These are phyloP conservation scores for Pherbina coryleti DNA, from an alignment of 2,888 invertebrate genomes.

Conservation along the genomic window DNA sequence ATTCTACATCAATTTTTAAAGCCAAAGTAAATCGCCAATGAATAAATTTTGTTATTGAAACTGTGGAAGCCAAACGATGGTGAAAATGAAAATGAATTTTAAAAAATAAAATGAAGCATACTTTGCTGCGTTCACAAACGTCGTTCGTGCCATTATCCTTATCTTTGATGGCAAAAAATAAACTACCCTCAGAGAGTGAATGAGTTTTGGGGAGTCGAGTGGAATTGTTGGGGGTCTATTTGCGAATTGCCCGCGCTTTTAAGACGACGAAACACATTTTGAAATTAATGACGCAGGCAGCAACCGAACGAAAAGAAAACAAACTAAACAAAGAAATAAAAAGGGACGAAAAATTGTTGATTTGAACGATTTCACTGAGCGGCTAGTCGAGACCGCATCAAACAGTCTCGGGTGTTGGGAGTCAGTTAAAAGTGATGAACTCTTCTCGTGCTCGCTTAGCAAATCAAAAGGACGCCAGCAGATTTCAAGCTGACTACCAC, in stretches of 20 bases:
- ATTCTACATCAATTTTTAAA: constrained; percentile 29
- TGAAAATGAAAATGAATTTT: constrained; percentile 16
- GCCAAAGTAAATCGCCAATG: constrained; percentile 59
- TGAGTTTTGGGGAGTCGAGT: constrained; percentile 5
- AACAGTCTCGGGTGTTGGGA: constrained; percentile 3
- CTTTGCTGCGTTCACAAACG: constrained; percentile 8
- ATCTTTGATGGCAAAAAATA: constrained; percentile 27
- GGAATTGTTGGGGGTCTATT: constrained; percentile 2
- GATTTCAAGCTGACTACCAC: not conserved
- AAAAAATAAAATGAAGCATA: constrained; percentile 20
- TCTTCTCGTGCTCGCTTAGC: not conserved
- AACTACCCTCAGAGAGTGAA: constrained; percentile 9
- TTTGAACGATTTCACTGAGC: constrained; percentile 11
- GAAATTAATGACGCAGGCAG: constrained; percentile 45
- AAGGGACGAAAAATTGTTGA: constrained; percentile 1
- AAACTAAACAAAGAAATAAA: not conserved
- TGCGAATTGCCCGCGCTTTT: constrained; percentile 1
- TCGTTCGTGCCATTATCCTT: constrained; percentile 16
- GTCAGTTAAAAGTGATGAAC: constrained; percentile 28
- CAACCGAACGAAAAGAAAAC: constrained; percentile 48
- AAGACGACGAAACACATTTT: constrained; percentile 39
- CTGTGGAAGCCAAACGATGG: constrained; percentile 22
- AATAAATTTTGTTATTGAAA: constrained; percentile 57
- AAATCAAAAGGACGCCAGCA: constrained; percentile 3
- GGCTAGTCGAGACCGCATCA: not conserved